Conservation (phyloP, 2,797 vertebrate genomes). For the Neostethus bicornis region DNA sequence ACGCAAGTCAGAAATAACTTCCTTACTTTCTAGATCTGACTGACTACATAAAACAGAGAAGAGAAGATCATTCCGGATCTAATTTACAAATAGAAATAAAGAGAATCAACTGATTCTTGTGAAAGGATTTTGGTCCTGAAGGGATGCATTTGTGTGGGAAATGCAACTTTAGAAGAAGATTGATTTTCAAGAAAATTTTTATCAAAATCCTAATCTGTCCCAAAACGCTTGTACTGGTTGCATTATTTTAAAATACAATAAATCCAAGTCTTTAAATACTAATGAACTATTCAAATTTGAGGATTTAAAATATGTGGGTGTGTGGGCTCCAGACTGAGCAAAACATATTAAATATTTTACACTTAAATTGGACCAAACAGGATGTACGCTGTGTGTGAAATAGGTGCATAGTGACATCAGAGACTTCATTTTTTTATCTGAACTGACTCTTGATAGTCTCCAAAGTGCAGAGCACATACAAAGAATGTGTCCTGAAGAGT, state of each 20-base stretch:
- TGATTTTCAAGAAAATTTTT: conserved; percentile 26
- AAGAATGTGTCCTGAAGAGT: conserved; percentile 6
- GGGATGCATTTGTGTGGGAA: conserved; percentile 17
- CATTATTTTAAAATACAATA: conserved; percentile 17
- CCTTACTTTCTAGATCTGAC: conserved; percentile 49
- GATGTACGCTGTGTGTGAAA: conserved; percentile 9
- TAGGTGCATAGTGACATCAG: conserved; percentile 3
- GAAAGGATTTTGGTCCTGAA: conserved; percentile 9
- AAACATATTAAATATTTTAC: conserved; percentile 46
- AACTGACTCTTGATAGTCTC: conserved; percentile 3
- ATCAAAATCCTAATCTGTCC: conserved; percentile 27
- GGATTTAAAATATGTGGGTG: conserved; percentile 34
- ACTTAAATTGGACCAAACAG: conserved; percentile 23
- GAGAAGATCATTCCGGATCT: conserved; percentile 36
- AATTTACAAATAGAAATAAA: conserved; percentile 23
- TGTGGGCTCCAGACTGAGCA: conserved; percentile 10
- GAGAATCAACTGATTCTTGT: conserved; percentile 16
- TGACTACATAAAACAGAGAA: conserved; percentile 53
- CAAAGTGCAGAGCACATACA: neutral
- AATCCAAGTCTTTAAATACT: conserved; percentile 2
- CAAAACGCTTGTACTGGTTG: conserved; percentile 18
- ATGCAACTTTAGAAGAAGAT: conserved; percentile 16
- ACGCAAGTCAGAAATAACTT: conserved; percentile 74
- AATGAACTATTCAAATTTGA: conserved; percentile 35
- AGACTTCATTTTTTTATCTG: neutral